These are phyloP conservation scores for Andrena chrysosceles DNA, from an alignment of 2,888 invertebrate species.

Conservation along the genomic window DNA sequence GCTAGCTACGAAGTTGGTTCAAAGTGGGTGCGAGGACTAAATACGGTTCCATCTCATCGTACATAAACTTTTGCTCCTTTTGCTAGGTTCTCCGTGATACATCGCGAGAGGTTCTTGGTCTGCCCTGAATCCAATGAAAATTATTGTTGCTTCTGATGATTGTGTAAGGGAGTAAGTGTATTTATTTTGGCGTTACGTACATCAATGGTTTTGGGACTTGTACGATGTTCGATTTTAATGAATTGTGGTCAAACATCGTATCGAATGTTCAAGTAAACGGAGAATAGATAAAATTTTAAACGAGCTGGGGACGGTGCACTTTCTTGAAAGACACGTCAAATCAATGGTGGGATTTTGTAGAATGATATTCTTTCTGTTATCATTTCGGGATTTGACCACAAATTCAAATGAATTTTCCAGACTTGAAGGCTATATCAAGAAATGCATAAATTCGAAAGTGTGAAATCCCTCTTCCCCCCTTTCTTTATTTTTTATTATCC, in stretches of 20 bases:
- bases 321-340: too few relatives aligned
- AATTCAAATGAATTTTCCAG: too few relatives aligned
- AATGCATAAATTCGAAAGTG: too few relatives aligned
- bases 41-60: slow-evolving; percentile 62
- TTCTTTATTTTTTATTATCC: too few relatives aligned
- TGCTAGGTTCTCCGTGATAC: slow-evolving; percentile 14
- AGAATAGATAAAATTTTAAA: too few relatives aligned
- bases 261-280: too few relatives aligned
- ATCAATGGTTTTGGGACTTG: neutral
- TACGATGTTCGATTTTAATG: neutral
- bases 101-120: neutral
- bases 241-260: neutral
- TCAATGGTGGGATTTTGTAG: too few relatives aligned
- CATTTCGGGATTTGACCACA: too few relatives aligned
- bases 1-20: slow-evolving; percentile 74
- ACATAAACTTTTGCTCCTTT: slow-evolving; percentile 45
- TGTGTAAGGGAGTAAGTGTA: neutral
- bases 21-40: slow-evolving; percentile 73
- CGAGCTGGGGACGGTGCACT: too few relatives aligned
- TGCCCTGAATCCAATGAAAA: neutral
- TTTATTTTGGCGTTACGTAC: neutral
- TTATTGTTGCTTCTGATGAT: neutral
- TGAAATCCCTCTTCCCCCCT: too few relatives aligned
- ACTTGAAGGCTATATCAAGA: too few relatives aligned
- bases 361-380: too few relatives aligned